These are phyloP conservation scores for Dicycla oo DNA, from an alignment of 2,888 invertebrate species.

Conservation along the genomic window DNA sequence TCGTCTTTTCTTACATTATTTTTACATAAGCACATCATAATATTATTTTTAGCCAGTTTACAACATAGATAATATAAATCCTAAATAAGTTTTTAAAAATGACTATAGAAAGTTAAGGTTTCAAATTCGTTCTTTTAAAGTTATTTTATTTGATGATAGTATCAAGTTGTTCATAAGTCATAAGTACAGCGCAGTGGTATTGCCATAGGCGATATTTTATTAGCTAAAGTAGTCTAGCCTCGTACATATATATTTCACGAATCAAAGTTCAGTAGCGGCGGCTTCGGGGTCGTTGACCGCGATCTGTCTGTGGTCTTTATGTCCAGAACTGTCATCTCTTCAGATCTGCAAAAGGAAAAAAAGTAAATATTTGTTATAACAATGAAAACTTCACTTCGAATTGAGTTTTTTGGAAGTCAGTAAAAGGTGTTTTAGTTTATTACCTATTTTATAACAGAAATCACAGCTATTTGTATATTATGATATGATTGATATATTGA, in stretches of 20 bases:
- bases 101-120: neutral
- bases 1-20: conserved; percentile 32
- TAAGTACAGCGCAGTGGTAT: conserved; percentile 27
- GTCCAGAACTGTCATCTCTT: conserved; percentile 86
- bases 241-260: conserved; percentile 50
- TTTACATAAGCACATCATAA: conserved; percentile 7
- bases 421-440: no score
- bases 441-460: no score
- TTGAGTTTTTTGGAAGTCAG: neutral
- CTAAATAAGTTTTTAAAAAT: neutral
- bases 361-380: neutral
- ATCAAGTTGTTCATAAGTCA: conserved; percentile 40
- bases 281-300: conserved; percentile 82
- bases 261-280: conserved; percentile 83
- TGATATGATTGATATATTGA: no score
- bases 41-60: neutral
- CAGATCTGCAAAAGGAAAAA: conserved; percentile 78
- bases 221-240: conserved; percentile 46
- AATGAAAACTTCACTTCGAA: neutral
- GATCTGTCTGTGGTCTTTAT: conserved; percentile 80
- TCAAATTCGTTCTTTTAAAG: conserved; percentile 10
- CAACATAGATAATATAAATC: neutral
- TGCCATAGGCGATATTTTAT: conserved; percentile 41
- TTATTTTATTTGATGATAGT: neutral
- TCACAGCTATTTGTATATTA: no score